These are phyloP conservation scores for Caenorhabditis sinica DNA, from an alignment of 2,888 invertebrate species.

Conservation along the genomic window DNA sequence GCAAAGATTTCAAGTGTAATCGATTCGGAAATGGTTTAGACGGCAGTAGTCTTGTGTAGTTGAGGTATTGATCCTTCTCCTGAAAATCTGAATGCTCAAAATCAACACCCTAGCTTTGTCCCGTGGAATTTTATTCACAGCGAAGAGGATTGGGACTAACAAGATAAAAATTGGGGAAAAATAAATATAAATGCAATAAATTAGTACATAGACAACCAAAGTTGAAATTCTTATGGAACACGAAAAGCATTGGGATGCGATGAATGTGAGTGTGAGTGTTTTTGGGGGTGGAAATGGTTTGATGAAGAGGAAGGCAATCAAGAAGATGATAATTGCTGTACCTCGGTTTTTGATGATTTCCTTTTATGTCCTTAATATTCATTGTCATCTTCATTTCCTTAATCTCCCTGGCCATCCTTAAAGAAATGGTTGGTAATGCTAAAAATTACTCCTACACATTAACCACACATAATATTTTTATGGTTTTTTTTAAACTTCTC, in stretches of 20 bases:
- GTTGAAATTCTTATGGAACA: conserved; percentile 35
- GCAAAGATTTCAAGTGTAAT: conserved; percentile 44
- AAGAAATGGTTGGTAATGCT: too few species aligned
- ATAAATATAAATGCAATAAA: conserved; percentile 36
- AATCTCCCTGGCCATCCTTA: too few species aligned
- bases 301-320: conserved; percentile 18
- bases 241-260: conserved; percentile 23
- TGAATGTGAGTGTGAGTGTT: conserved; percentile 7
- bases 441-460: too few species aligned
- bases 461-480: too few species aligned
- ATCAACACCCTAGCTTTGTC: not conserved
- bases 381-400: too few species aligned
- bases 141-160: not conserved
- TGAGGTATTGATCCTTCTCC: not conserved
- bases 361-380: too few species aligned
- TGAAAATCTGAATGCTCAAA: not conserved
- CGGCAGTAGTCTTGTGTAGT: not conserved
- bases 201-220: conserved; percentile 34
- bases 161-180: conserved; percentile 20
- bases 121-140: conserved; percentile 25
- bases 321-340: too few species aligned
- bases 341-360: too few species aligned
- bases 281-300: not conserved
- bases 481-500: too few species aligned
- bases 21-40: conserved; percentile 29